Percentiles rank a stretch among this genome's conserved stretches.
Evolutionary conservation across 2,113 vertebrate genomes (phyloP).

Genomic region (Numenius arquata): DNA sequence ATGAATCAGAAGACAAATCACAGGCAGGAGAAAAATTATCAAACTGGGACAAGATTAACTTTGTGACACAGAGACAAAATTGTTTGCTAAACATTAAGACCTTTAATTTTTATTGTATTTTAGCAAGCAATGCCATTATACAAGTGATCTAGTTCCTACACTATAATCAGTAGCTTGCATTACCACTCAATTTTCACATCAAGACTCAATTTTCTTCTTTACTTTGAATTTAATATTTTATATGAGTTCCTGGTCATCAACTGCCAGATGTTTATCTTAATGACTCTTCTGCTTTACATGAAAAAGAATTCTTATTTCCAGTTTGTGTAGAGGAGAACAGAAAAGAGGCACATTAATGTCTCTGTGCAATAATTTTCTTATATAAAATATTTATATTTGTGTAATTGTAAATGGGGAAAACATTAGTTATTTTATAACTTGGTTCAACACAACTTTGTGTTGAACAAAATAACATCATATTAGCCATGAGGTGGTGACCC

Average conservation of each 20-base stretch:
- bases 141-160: background rate
- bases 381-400: background rate
- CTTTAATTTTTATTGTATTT: background rate
- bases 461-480: background rate
- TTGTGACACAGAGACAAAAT: background rate
- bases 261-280: background rate
- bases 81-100: background rate
- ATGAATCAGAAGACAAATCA: background rate
- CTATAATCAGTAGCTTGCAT: background rate
- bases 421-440: background rate
- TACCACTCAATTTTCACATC: background rate
- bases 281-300: background rate
- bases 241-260: background rate
- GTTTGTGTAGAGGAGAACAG: background rate
- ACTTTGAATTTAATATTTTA: background rate
- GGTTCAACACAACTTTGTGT: background rate
- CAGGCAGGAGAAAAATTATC: background rate
- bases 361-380: background rate
- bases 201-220: background rate
- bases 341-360: background rate
- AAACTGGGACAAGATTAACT: background rate
- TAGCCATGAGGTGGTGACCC: background rate
- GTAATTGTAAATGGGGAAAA: background rate
- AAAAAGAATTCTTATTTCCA: background rate
- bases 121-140: background rate